Evolutionary conservation across 2,888 invertebrate genomes (phyloP).

Genomic region (Lissonota sp.): DNA sequence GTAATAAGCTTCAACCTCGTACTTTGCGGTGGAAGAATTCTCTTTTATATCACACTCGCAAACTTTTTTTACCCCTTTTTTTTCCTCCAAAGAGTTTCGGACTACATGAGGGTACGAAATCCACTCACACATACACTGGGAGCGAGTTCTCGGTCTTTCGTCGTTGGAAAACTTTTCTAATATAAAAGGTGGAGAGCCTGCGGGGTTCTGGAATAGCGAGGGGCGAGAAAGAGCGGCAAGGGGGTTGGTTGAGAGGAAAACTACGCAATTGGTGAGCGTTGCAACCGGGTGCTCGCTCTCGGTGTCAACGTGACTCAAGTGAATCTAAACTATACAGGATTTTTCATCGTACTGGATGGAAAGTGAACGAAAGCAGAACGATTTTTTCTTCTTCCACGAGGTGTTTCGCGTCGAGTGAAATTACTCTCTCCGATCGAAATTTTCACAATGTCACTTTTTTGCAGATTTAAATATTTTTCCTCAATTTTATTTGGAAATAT

Average conservation of each 20-base stretch:
- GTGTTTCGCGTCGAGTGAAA: too few relatives aligned
- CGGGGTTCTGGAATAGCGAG: slow-evolving; percentile 1
- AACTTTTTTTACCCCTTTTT: slow-evolving; percentile 20
- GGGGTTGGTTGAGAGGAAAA: slow-evolving; percentile 28
- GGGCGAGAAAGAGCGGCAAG: neutral
- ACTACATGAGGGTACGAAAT: slow-evolving; percentile 21
- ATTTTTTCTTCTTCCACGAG: too few relatives aligned
- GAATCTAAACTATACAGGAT: slow-evolving; percentile 46
- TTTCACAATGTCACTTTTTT: too few relatives aligned
- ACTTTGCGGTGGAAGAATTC: slow-evolving; percentile 16
- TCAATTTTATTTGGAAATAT: too few relatives aligned
- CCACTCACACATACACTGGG: slow-evolving; percentile 3
- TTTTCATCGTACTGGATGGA: neutral
- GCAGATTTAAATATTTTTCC: too few relatives aligned
- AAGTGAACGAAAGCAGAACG: neutral
- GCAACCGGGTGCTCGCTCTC: slow-evolving; percentile 34
- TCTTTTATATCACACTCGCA: slow-evolving; percentile 5
- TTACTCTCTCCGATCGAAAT: too few relatives aligned
- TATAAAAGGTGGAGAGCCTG: slow-evolving; percentile 49
- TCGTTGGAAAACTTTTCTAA: slow-evolving; percentile 62
- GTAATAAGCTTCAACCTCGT: slow-evolving; percentile 26
- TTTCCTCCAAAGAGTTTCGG: slow-evolving; percentile 30
- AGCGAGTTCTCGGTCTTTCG: slow-evolving; percentile 25
- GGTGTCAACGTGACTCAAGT: slow-evolving; percentile 54
- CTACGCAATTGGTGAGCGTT: slow-evolving; percentile 48